Evolutionary conservation across 2,797 vertebrate genomes (phyloP), one percentile per base, ranked within the genome.

Genomic region (Orientallactaga sibirica): DNA sequence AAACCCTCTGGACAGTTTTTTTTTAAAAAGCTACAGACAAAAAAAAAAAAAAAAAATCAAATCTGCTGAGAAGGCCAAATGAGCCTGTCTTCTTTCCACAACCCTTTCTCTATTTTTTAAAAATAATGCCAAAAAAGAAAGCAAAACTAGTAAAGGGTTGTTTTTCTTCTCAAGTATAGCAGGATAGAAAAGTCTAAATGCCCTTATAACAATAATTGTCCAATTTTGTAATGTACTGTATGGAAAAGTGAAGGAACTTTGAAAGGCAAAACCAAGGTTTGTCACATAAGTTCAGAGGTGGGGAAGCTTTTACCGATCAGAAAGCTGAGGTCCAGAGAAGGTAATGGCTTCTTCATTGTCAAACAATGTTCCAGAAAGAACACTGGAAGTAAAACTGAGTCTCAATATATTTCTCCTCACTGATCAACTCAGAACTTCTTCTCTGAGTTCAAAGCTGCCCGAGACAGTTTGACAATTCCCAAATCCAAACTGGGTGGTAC

Each of bases 41-140:
- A 58, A 52, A 67, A 43, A 66, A n/a, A 90, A 94, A 92, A 96
- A 96, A 96, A 14, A 58, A 55, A 48, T 48, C 19, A 87, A 86
- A 96, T 93, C 88, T 95, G 97, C 95, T 96, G 95, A 96, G 88
- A 61, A 81, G 66, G 68, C 73, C 78, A 90, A 52, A 61, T 73
- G 79, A 15, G 48, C 14, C 52, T 25, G 67, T 78, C 74, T 79
- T 66, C 29, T 68, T 83, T 71, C 27, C 18, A 77, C n/a, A 67
- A 66, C 0, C 0, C 71, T 68, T 74, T 64, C 52, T 90, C 93
- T 12, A 5, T 43, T n/a, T 62, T 74, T 78, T 86, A 12, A 55
- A 71, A 88, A 85, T 48, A 92, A 61, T 19, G 77, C 64, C 68
- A 24, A 43, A 55, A 68, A 81, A 81, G 41, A 85, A 94, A 79